Conservation (phyloP, 2,888 invertebrate genomes). For the Acleris cristana region DNA sequence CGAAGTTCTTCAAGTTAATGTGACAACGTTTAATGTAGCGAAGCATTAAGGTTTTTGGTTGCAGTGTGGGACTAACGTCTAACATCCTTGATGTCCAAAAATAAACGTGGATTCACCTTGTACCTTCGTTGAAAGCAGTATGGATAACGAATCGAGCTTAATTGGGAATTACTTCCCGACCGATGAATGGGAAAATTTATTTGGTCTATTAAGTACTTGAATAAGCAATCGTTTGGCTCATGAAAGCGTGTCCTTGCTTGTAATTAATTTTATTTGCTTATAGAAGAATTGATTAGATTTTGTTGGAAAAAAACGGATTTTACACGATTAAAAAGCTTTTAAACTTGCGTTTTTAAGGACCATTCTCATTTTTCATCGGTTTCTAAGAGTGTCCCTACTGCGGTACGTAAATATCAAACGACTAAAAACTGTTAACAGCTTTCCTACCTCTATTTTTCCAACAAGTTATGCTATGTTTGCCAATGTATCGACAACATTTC, state of each 20-base stretch:
- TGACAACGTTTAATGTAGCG: too few species aligned
- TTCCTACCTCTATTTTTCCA: too few species aligned
- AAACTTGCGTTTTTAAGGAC: too few species aligned
- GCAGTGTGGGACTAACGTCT: too few species aligned
- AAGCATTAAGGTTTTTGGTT: background rate
- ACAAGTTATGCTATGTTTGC: too few species aligned
- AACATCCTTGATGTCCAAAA: background rate
- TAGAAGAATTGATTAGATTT: background rate
- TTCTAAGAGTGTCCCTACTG: too few species aligned
- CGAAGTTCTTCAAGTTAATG: too few species aligned
- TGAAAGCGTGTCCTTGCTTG: background rate
- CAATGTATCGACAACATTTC: too few species aligned
- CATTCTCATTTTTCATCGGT: too few species aligned
- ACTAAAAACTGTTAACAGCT: too few species aligned
- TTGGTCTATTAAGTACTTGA: constrained; percentile 13
- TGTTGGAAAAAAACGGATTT: too few species aligned
- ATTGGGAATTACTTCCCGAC: constrained; percentile 25
- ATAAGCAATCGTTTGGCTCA: constrained; percentile 7
- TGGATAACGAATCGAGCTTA: constrained; percentile 22
- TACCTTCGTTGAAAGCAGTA: constrained; percentile 13
- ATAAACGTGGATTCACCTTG: constrained; percentile 11
- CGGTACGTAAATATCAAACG: too few species aligned
- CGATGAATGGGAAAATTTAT: constrained; percentile 22
- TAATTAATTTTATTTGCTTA: background rate
- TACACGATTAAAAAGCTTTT: background rate